Evolutionary conservation across 1,140 invertebrate species (phyloP).

Genomic region (Atta colombica): DNA sequence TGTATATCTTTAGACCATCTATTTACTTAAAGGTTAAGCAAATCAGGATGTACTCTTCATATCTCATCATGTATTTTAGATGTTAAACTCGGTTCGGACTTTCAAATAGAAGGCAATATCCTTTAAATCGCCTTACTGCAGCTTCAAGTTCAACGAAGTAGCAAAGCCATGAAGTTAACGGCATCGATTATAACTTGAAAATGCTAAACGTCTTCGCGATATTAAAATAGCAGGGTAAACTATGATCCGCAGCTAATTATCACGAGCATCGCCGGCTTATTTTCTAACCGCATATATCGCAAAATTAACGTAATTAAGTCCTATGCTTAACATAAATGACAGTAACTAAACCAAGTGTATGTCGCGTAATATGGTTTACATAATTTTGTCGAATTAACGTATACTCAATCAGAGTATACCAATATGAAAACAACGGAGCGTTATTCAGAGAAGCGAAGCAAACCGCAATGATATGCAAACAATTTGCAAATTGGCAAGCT

Average conservation of each 20-base stretch:
- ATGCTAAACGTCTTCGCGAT: neutral
- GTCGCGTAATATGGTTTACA: constrained; percentile 20
- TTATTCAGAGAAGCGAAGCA: constrained; percentile 22
- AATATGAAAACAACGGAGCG: constrained; percentile 23
- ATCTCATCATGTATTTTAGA: neutral
- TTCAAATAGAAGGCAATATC: constrained; percentile 27
- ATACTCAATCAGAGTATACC: constrained; percentile 2
- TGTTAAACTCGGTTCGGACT: constrained; percentile 28
- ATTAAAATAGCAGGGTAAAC: constrained; percentile 34
- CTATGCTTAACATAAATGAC: neutral
- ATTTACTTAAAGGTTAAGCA: neutral
- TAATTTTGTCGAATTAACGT: constrained; percentile 49
- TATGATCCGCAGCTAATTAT: constrained; percentile 44
- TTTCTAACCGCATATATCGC: neutral
- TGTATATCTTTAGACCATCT: too few species aligned
- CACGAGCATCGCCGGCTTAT: neutral
- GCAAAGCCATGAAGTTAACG: constrained; percentile 33
- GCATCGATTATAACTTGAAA: constrained; percentile 55
- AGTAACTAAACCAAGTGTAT: constrained; percentile 17
- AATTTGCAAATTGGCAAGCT: constrained; percentile 45
- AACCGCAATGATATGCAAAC: constrained; percentile 23
- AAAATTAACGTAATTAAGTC: constrained; percentile 30
- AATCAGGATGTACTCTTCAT: neutral
- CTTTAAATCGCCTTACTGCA: constrained; percentile 31
- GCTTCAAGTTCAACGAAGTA: constrained; percentile 34